Conservation (phyloP, 2,797 vertebrate genomes). For the Anguilla megastoma region DNA sequence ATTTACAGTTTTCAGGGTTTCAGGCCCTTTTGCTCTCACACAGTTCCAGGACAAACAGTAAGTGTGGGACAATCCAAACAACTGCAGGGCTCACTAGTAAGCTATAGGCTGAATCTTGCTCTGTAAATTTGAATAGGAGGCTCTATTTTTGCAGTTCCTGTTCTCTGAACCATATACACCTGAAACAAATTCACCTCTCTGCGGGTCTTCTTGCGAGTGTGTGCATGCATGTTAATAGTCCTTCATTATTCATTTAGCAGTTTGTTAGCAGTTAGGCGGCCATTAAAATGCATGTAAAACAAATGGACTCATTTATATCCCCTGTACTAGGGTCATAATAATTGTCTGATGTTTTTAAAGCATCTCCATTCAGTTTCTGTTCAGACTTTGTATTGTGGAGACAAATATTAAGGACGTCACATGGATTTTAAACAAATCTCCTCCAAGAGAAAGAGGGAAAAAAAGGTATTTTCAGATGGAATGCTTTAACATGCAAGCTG, state of each 20-base stretch:
- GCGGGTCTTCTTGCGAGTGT: background rate
- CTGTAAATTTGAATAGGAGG: background rate
- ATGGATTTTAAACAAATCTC: background rate
- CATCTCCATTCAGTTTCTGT: background rate
- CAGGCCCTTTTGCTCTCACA: background rate
- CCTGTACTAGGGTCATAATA: background rate
- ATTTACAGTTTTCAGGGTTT: background rate
- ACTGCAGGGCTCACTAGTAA: background rate
- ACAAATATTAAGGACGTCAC: background rate
- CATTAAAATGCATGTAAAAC: background rate
- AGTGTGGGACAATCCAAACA: background rate
- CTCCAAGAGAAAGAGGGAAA: background rate
- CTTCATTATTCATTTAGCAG: background rate
- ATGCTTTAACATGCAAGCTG: slow-evolving; percentile 32
- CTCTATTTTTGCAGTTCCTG: background rate
- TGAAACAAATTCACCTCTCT: background rate
- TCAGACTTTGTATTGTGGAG: background rate
- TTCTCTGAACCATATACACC: background rate
- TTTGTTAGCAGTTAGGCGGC: background rate
- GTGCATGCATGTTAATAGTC: background rate
- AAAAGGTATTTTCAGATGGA: background rate
- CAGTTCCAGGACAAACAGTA: slow-evolving; percentile 6
- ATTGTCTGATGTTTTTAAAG: background rate
- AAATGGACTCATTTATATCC: background rate
- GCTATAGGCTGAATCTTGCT: background rate